phyloP scores from a whole-genome alignment of 2,113 vertebrate genomes.

The Brachirus orientalis region DNA sequence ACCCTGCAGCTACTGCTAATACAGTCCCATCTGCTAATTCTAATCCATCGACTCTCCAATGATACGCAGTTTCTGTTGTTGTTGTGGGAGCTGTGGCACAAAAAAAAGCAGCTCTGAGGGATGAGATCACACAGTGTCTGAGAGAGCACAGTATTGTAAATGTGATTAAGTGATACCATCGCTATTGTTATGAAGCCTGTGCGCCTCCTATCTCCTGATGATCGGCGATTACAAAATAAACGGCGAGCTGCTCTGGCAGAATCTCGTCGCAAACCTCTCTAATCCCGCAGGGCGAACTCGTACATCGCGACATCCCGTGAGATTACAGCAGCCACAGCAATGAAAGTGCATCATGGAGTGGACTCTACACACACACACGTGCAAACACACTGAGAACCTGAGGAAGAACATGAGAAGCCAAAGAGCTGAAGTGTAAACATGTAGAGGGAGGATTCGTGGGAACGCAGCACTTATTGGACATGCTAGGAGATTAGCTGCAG shows the following conservation, averaged over 20 bases:
- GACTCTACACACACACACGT: constrained; percentile 4
- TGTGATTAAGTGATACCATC: constrained; percentile 78
- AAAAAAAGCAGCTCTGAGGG: constrained; percentile 32
- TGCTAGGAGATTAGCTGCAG: constrained; percentile 68
- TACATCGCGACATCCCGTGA: constrained; percentile 15
- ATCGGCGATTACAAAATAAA: too few species aligned
- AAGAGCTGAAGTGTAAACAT: constrained; percentile 58
- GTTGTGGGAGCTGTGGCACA: constrained; percentile 3
- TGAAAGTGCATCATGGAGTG: constrained; percentile 13
- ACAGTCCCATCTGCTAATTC: constrained; percentile 78
- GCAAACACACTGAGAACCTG: constrained; percentile 32
- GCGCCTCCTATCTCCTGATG: constrained; percentile 61
- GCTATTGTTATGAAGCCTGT: constrained; percentile 58
- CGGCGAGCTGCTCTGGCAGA: too few species aligned
- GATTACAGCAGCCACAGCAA: too few species aligned
- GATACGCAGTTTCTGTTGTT: constrained; percentile 26
- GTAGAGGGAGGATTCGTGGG: constrained; percentile 54
- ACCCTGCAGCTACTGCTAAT: constrained; percentile 73
- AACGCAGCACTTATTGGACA: constrained; percentile 62
- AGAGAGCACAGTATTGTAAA: too few species aligned
- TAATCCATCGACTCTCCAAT: constrained; percentile 58
- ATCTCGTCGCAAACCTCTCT: constrained; percentile 45
- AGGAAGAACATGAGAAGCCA: constrained; percentile 54
- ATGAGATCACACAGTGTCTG: constrained; percentile 43
- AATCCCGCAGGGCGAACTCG: too few species aligned